Evolutionary conservation across 1,140 invertebrate species (phyloP).

Genomic region (Heliconius melpomene): DNA sequence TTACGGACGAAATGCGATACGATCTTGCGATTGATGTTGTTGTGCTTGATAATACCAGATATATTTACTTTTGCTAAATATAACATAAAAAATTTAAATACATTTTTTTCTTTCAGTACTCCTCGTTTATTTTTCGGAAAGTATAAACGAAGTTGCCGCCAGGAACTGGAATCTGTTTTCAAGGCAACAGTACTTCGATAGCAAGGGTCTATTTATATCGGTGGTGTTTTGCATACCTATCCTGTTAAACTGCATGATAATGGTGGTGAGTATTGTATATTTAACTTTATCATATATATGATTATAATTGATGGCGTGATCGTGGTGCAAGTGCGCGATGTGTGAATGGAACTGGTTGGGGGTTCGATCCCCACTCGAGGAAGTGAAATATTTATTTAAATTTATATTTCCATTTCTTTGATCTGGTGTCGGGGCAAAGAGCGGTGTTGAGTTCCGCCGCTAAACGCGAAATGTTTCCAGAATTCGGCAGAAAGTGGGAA

Average conservation of each 20-base stretch:
- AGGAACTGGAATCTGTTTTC: slow-evolving; percentile 93
- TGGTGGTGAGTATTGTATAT: slow-evolving; percentile 90
- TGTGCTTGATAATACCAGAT: background rate
- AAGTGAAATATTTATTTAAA: no score
- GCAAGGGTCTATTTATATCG: slow-evolving; percentile 95
- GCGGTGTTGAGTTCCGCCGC: no score
- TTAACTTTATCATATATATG: background rate
- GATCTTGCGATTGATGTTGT: background rate
- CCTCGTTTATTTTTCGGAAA: slow-evolving; percentile 93
- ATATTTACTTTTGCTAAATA: background rate
- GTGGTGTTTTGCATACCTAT: slow-evolving; percentile 95
- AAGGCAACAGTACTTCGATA: slow-evolving; percentile 95
- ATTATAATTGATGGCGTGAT: no score
- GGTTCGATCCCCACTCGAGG: no score
- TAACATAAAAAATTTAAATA: background rate
- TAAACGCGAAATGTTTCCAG: no score
- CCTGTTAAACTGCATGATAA: slow-evolving; percentile 94
- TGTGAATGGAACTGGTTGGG: no score
- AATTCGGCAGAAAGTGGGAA: no score
- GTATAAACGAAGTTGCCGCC: slow-evolving; percentile 92
- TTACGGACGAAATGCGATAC: background rate
- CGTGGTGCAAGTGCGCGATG: no score
- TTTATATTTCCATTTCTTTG: no score
- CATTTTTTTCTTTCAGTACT: slow-evolving; percentile 84
- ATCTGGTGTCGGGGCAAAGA: no score